Evolutionary conservation across 2,797 vertebrate genomes (phyloP), one percentile per base, ranked within the genome.

Genomic region (Bovichtus variegatus): DNA sequence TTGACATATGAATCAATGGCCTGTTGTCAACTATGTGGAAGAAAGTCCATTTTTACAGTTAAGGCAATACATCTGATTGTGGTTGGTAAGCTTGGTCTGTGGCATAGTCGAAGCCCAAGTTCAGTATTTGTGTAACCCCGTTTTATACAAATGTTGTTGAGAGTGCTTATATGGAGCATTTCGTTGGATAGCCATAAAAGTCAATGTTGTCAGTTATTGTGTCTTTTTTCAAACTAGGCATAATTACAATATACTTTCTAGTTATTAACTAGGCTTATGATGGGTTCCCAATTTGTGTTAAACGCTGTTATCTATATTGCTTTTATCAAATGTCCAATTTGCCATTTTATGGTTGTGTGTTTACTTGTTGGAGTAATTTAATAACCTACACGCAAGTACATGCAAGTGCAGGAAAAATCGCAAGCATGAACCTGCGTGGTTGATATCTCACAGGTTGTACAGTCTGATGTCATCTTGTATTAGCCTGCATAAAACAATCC

Each of bases 1-100:
- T 47, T 21, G 27, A 72, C 78, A 59, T 43, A 47, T 36, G 9
- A 78, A 78, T 66, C 73, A 58, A 25, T 53, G 67, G 65, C 31
- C 49, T 69, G 40, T 13, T 74, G 27, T 53, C 18, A 61, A 18
- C 19, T 46, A 8, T 49, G 47, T 34, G 21, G 50, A 25, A 21
- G 27, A 29, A 11, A 25, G 12, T 49, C n/a, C 21, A 3, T 59
- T 44, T 74, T 71, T 50, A 72, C n/a, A 46, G 50, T 40, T 7
- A 41, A 59, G 25, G 16, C 34, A 57, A 11, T 4, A 18, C 15
- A 43, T 34, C 7, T 25, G 31, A 51, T 15, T 54, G 23, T 29
- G 40, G 19, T 13, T 23, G 11, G 27, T 29, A 23, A 54, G 11
- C 40, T 9, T 43, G 57, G 43, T 61, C 46, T 49, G 19, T n/a